Base-by-base conservation (phyloP, 2,797 vertebrate genomes). In the Mus caroli region DNA sequence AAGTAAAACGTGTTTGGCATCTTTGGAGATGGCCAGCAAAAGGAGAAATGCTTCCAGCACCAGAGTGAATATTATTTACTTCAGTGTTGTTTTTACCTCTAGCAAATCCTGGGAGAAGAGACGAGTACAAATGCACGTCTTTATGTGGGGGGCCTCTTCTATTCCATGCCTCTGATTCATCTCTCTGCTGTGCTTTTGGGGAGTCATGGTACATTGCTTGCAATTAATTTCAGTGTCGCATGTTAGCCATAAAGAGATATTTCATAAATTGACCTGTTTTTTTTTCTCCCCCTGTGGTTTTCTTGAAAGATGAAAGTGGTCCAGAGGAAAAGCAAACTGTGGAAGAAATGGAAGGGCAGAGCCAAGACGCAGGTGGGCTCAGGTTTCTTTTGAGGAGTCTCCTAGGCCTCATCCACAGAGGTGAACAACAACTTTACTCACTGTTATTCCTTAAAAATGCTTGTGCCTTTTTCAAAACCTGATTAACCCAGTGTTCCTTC, bases 301-400 rank as follows among this genome's bases (percentile, higher is more conserved):
- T 90, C 82, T 94, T 67, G 0, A 73, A 97, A 98, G 98, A 98
- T 97, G 98, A 97, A 92, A 97, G 95, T 0, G 15, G 84, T 64
- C 46, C 97, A 43, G 98, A 92, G 43, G 97, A 97, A 80, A 98
- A 98, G 69, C 96, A 43, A 94, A 97, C 50, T 26, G 8, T 2
- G 0, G 91, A 98, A 88, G 98, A 97, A 96, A 95, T 4, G 0
- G 95, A 98, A 94, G 94, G 71, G 67, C 96, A 94, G 91, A 98
- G 92, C 80, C 92, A 26, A 98, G 98, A 98, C 97, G 58, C 97
- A 98, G 98, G 98, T 99, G 97, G 93, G 98, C 97, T 91, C 94
- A 0, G 26, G 90, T 95, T 95, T 94, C 91, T 94, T 98, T 98
- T 96, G 97, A 97, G 92, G 67, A 46, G 91, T 97, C 88, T 79